phyloP scores from a whole-genome alignment of 2,113 vertebrate genomes.

The Myiozetetes cayanensis region DNA sequence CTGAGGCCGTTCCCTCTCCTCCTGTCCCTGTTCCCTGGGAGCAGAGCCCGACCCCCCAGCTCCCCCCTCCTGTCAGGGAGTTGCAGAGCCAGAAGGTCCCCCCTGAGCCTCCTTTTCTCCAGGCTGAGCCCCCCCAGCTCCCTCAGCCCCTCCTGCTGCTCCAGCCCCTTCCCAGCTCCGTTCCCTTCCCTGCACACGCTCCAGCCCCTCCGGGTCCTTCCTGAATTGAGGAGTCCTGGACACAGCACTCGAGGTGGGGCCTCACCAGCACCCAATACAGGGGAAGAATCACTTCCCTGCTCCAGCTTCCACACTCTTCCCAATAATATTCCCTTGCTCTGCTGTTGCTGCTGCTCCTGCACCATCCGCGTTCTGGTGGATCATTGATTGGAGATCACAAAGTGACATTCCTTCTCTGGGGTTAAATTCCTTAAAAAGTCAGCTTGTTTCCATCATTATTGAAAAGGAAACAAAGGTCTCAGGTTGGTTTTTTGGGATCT shows the following conservation, averaged over 20 bases:
- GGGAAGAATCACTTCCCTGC: no score
- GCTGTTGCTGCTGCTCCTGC: not conserved
- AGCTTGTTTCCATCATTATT: fast-evolving
- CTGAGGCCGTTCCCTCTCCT: not conserved
- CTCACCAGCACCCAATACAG: not conserved
- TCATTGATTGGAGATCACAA: fast-evolving
- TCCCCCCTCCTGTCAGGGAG: not conserved
- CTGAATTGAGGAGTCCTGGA: no score
- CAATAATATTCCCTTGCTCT: not conserved
- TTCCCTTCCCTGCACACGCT: not conserved
- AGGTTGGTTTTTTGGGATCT: not conserved
- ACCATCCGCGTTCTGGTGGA: fast-evolving
- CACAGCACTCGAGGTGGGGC: no score
- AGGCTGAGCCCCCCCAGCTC: not conserved
- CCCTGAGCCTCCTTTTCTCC: not conserved
- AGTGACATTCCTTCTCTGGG: fast-evolving
- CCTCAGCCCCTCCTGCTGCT: not conserved
- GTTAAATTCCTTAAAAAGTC: fast-evolving
- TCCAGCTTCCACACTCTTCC: not conserved
- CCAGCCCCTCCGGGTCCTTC: not conserved
- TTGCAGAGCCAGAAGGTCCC: not conserved
- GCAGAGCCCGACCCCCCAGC: not conserved
- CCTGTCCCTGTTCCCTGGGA: not conserved
- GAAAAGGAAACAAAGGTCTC: not conserved
- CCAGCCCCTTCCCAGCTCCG: not conserved